Percentiles rank a stretch among this genome's conserved stretches.
Evolutionary conservation across 2,888 invertebrate genomes (phyloP).

Genomic region (Drosophila peninsularis): DNA sequence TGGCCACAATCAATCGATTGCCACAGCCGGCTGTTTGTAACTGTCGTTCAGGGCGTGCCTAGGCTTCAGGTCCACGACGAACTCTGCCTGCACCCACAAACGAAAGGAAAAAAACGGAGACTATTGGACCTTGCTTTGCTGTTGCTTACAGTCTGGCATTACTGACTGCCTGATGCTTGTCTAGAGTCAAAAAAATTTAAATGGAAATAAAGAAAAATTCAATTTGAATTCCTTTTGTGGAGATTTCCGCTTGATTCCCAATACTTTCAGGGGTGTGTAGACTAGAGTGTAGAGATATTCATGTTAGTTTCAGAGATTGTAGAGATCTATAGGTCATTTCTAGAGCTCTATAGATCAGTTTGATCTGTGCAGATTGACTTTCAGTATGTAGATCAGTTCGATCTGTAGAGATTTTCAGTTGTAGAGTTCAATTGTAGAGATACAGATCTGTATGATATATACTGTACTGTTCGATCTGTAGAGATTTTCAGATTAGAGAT

Average conservation of each 20-base stretch:
- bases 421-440: too few relatives aligned
- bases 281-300: not conserved
- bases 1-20: constrained; percentile 80
- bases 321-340: not conserved
- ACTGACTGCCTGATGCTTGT: not conserved
- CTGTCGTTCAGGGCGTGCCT: constrained; percentile 79
- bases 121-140: constrained; percentile 2
- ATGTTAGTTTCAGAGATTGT: not conserved
- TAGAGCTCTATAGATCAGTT: not conserved
- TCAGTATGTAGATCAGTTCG: not conserved
- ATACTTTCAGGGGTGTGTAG: too few relatives aligned
- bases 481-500: too few relatives aligned
- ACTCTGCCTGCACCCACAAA: constrained; percentile 57
- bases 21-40: constrained; percentile 74
- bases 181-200: too few relatives aligned
- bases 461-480: not conserved
- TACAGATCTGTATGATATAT: too few relatives aligned
- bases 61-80: constrained; percentile 39
- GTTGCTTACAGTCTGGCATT: not conserved
- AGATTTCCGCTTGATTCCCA: too few relatives aligned
- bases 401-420: not conserved
- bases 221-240: too few relatives aligned
- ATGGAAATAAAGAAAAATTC: too few relatives aligned
- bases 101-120: not conserved
- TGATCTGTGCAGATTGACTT: too few relatives aligned